A percentile compares a stretch with the other conserved stretches of the same genome.
These are phyloP conservation scores for Chunga burmeisteri DNA, from an alignment of 2,113 vertebrate species.

Conservation along the genomic window DNA sequence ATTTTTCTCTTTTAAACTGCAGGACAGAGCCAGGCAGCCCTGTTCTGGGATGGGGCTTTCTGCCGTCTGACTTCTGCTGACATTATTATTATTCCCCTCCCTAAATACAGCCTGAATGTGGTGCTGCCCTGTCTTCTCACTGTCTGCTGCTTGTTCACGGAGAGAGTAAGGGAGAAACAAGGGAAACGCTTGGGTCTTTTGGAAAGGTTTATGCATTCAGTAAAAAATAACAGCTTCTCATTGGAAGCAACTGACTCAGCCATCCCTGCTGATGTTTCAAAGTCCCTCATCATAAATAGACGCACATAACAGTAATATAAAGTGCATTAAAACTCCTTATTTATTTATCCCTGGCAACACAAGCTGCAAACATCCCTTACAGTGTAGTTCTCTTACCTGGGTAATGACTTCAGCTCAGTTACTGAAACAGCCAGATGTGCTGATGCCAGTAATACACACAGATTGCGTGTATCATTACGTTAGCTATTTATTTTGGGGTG, in stretches of 20 bases:
- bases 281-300: neutral
- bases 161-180: neutral
- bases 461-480: neutral
- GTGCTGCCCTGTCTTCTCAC: neutral
- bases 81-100: neutral
- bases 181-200: neutral
- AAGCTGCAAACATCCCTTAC: neutral
- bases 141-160: neutral
- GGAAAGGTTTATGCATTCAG: neutral
- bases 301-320: neutral
- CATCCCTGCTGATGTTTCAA: neutral
- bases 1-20: neutral
- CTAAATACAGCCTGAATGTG: neutral
- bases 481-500: neutral
- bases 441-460: neutral
- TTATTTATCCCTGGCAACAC: neutral
- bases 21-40: fast-evolving
- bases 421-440: neutral
- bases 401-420: neutral
- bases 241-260: neutral
- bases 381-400: neutral
- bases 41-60: neutral
- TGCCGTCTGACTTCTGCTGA: neutral
- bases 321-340: neutral
- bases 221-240: neutral